Conservation (phyloP, 2,797 vertebrate genomes). For the Danio tinwini region DNA sequence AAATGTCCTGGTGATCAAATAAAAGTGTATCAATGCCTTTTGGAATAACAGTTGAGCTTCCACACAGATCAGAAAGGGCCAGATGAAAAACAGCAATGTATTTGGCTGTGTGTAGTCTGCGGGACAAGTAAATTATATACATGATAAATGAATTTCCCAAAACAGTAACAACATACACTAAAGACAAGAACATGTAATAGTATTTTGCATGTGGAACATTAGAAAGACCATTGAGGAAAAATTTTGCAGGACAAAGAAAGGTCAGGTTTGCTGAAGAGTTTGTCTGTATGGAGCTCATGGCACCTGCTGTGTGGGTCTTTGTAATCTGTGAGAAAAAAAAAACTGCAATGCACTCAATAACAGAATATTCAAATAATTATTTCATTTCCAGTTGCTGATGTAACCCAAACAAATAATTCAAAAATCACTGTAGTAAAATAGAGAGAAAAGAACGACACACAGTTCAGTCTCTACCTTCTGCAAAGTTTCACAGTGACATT, state of each 20-base stretch:
- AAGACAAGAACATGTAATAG: slow-evolving; percentile 48
- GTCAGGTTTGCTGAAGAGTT: background rate
- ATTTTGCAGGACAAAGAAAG: slow-evolving; percentile 27
- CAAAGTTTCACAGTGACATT: background rate
- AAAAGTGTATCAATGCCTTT: slow-evolving; percentile 50
- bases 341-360: too few relatives aligned
- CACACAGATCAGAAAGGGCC: slow-evolving; percentile 46
- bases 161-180: slow-evolving; percentile 55
- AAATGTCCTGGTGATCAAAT: slow-evolving; percentile 47
- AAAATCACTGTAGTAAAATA: background rate
- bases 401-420: too few relatives aligned
- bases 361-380: background rate
- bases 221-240: slow-evolving; percentile 46
- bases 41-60: slow-evolving; percentile 56
- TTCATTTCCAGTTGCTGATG: background rate
- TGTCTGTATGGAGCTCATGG: slow-evolving; percentile 2
- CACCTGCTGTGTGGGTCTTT: background rate
- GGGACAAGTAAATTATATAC: slow-evolving; percentile 39
- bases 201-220: slow-evolving; percentile 51
- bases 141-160: slow-evolving; percentile 52
- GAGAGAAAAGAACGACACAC: too few relatives aligned
- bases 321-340: background rate
- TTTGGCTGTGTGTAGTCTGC: slow-evolving; percentile 55
- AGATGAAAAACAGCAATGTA: slow-evolving; percentile 52
- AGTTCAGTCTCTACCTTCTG: background rate